phyloP scores from a whole-genome alignment of 2,113 vertebrate species.

The Bos javanicus region DNA sequence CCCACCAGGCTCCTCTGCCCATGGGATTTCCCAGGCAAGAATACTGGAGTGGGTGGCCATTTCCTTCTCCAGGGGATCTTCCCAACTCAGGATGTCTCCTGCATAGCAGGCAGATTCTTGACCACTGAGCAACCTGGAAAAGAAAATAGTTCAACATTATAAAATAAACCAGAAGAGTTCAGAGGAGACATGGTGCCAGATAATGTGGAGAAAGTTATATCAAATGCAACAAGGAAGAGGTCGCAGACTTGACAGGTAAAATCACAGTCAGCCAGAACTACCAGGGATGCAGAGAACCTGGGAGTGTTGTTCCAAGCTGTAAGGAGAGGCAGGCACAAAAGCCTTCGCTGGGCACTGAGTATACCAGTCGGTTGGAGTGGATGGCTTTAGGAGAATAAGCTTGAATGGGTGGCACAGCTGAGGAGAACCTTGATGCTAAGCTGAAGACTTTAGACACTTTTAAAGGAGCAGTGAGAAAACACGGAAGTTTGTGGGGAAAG shows the following conservation, averaged over 20 bases:
- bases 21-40: background rate
- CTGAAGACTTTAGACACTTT: background rate
- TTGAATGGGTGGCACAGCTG: background rate
- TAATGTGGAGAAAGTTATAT: background rate
- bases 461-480: background rate
- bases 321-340: background rate
- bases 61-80: background rate
- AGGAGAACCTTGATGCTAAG: background rate
- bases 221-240: background rate
- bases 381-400: background rate
- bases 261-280: background rate
- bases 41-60: background rate
- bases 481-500: background rate
- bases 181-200: background rate
- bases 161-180: background rate
- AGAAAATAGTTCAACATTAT: background rate
- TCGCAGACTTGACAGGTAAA: background rate
- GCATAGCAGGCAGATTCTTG: background rate
- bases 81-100: background rate
- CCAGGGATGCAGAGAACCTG: background rate
- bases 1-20: background rate
- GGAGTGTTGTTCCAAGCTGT: background rate
- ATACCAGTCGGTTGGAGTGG: background rate
- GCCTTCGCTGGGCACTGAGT: background rate
- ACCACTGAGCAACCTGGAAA: background rate